A percentile compares a stretch with the other conserved stretches of the same genome.
Conservation (phyloP, 2,888 invertebrate genomes). For the Heliconius cydno region DNA sequence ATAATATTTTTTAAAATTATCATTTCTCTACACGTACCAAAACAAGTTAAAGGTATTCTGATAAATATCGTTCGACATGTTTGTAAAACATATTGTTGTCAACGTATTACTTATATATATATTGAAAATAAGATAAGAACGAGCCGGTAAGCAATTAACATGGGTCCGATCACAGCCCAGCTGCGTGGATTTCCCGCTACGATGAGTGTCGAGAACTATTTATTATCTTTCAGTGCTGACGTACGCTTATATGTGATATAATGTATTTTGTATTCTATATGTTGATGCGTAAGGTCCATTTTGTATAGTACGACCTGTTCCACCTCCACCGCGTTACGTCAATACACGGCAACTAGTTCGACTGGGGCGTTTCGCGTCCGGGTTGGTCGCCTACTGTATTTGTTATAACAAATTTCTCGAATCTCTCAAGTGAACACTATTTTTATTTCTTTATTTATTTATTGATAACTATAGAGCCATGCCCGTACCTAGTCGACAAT, state of each 20-base stretch:
- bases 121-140: slow-evolving; percentile 57
- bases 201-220: slow-evolving; percentile 79
- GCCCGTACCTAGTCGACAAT: slow-evolving; percentile 34
- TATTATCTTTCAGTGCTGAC: slow-evolving; percentile 78
- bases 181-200: slow-evolving; percentile 82
- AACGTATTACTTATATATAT: slow-evolving; percentile 39
- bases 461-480: slow-evolving; percentile 47
- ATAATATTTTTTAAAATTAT: not conserved
- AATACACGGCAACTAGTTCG: slow-evolving; percentile 78
- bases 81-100: slow-evolving; percentile 40
- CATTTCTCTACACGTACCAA: not conserved
- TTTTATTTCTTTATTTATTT: slow-evolving; percentile 58
- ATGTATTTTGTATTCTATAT: slow-evolving; percentile 60
- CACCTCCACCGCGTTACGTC: slow-evolving; percentile 79
- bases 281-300: slow-evolving; percentile 64
- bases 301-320: slow-evolving; percentile 61
- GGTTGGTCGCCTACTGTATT: slow-evolving; percentile 69
- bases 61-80: slow-evolving; percentile 24
- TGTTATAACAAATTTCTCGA: slow-evolving; percentile 55
- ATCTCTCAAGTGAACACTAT: slow-evolving; percentile 54
- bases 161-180: slow-evolving; percentile 75
- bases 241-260: slow-evolving; percentile 59
- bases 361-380: slow-evolving; percentile 76
- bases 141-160: slow-evolving; percentile 73
- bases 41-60: slow-evolving; percentile 16